These are phyloP conservation scores for Carollia perspicillata DNA, from an alignment of 2,113 vertebrate species.

Conservation along the genomic window DNA sequence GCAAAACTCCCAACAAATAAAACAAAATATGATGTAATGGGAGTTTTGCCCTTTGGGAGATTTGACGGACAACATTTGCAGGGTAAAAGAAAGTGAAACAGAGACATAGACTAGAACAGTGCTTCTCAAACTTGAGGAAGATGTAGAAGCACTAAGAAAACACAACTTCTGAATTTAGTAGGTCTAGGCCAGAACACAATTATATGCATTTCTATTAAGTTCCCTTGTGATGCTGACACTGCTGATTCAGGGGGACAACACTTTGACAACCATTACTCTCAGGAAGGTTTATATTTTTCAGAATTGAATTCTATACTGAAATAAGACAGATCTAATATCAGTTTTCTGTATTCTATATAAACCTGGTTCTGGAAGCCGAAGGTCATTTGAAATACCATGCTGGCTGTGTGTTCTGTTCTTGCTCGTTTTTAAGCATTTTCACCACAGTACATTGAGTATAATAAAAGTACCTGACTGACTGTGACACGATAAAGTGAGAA, in stretches of 20 bases:
- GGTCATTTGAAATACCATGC: background rate
- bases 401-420: background rate
- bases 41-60: background rate
- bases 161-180: background rate
- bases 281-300: background rate
- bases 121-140: background rate
- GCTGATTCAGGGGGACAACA: background rate
- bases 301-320: background rate
- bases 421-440: background rate
- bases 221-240: background rate
- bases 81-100: background rate
- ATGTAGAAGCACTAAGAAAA: background rate
- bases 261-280: background rate
- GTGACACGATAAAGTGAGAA: background rate
- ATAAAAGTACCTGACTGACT: background rate
- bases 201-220: background rate
- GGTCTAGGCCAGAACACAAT: accelerated
- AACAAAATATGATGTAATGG: background rate
- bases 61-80: background rate
- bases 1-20: background rate
- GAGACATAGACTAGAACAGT: background rate
- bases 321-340: background rate
- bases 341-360: background rate
- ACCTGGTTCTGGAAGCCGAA: background rate
- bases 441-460: background rate